Evolutionary conservation across 2,888 invertebrate species (phyloP).

Genomic region (Enchytraeus crypticus): DNA sequence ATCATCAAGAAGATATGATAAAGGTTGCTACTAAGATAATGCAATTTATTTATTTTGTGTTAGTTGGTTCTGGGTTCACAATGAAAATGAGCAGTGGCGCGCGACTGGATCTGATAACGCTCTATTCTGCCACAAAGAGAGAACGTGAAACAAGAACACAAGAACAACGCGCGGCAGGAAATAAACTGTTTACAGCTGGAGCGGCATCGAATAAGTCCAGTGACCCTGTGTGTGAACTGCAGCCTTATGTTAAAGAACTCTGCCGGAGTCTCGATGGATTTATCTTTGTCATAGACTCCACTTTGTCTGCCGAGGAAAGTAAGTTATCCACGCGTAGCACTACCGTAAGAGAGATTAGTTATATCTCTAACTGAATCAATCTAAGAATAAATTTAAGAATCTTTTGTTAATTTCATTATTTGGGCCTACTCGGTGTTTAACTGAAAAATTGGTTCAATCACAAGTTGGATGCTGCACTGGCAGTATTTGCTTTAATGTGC

Average conservation of each 20-base stretch:
- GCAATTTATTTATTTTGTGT: too few species aligned
- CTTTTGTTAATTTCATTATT: too few species aligned
- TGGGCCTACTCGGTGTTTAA: too few species aligned
- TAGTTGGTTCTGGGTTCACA: constrained; percentile 25
- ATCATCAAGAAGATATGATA: too few species aligned
- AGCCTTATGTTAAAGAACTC: constrained; percentile 36
- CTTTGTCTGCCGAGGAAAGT: constrained; percentile 26
- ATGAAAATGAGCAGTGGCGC: constrained; percentile 12
- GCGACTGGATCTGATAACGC: constrained; percentile 20
- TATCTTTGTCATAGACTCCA: constrained; percentile 42
- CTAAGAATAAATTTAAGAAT: too few species aligned
- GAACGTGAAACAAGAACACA: constrained; percentile 16
- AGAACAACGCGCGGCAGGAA: constrained; percentile 16
- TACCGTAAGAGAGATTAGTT: too few species aligned
- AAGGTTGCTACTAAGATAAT: too few species aligned
- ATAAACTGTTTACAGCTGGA: constrained; percentile 28
- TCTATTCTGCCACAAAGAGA: constrained; percentile 20
- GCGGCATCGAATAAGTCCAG: not conserved
- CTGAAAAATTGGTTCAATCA: too few species aligned
- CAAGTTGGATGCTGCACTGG: too few species aligned
- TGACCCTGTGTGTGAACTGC: constrained; percentile 28
- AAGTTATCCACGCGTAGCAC: not conserved
- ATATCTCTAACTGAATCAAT: too few species aligned
- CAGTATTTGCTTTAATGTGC: too few species aligned
- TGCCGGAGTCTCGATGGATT: constrained; percentile 42